A percentile compares a stretch with the other conserved stretches of the same genome.
phyloP scores from a whole-genome alignment of 2,888 invertebrate genomes.

The Nematopogon swammerdamellus region DNA sequence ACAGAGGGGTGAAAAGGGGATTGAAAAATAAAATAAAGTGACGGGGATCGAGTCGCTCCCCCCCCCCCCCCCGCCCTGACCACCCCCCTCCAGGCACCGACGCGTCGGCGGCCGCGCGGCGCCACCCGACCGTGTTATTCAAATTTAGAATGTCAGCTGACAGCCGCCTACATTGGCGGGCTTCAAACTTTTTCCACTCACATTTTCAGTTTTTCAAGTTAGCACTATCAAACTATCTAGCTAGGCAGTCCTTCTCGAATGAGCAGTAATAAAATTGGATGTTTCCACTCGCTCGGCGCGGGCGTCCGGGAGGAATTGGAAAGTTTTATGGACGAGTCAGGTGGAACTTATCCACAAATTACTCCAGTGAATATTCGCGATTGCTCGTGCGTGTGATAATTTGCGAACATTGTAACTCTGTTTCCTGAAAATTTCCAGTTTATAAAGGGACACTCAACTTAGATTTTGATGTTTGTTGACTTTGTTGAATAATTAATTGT shows the following conservation, averaged over 20 bases:
- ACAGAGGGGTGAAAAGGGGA: background rate
- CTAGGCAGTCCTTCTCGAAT: background rate
- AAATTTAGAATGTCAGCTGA: background rate
- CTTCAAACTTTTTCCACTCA: background rate
- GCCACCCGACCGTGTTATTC: background rate
- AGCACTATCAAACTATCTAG: background rate
- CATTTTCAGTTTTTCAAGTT: background rate
- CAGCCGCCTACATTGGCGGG: background rate
- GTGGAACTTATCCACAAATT: too few relatives aligned
- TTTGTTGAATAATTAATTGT: too few relatives aligned
- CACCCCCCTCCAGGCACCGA: background rate
- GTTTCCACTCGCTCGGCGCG: background rate
- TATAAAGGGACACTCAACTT: too few relatives aligned
- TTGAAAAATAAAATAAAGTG: background rate
- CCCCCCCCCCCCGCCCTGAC: background rate
- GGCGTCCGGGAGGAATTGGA: too few relatives aligned
- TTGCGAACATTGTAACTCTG: too few relatives aligned
- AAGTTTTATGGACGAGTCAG: too few relatives aligned
- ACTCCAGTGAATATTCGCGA: too few relatives aligned
- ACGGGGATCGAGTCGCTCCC: background rate
- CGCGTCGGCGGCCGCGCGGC: background rate
- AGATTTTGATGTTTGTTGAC: too few relatives aligned
- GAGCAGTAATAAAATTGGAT: background rate
- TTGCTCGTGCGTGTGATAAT: too few relatives aligned
- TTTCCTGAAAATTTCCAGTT: too few relatives aligned